Base-by-base conservation (phyloP, 2,888 invertebrate genomes). In the Anorthoa munda region DNA sequence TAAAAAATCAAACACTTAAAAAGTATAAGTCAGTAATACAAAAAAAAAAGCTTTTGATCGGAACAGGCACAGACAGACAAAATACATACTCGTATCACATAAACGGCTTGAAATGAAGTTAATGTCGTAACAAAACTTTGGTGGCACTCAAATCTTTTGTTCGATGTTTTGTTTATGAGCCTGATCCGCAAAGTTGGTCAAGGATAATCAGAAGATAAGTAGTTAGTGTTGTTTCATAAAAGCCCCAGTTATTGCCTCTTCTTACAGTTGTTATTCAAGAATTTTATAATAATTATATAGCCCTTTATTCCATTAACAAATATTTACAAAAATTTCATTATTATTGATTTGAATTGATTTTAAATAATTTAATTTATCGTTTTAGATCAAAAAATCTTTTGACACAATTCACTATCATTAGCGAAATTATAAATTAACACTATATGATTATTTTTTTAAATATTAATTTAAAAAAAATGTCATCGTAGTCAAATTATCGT, bases 81-180 rank as follows among this genome's bases (percentile, higher is more conserved):
- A 58, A 48, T 48, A 59, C 7, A 59, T 26, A 67, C 51, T 45
- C 53, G 21, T 53, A 23, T 53, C 13, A 4, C 23, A 21, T 46
- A 26, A 51, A 51, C 50, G 26, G 51, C 21, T 46, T 1, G 53
- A 63, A 53, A 66, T 50, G 51, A 69, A 53, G 23, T 66, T 77
- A 13, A 55, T n/a, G 48, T 71, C 60, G 65, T 66, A 66, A 72
- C 39, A 72, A 83, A 80, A 80, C 56, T 80, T 83, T 60, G 50
- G 26, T 66, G 79, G 31, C 79, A 53, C 79, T 78, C 60, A 65
- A 83, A 80, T 77, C 70, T 71, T 64, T 79, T 67, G 46, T 75
- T 31, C 55, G 51, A 78, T 84, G 70, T 74, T 84, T 86, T 87
- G 83, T 84, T 80, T 82, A 71, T 78, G 65, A 78, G 67, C 7